Evolutionary conservation across 2,113 vertebrate species (phyloP), one percentile per base, ranked within the genome.

Genomic region (Thamnophis sirtalis): DNA sequence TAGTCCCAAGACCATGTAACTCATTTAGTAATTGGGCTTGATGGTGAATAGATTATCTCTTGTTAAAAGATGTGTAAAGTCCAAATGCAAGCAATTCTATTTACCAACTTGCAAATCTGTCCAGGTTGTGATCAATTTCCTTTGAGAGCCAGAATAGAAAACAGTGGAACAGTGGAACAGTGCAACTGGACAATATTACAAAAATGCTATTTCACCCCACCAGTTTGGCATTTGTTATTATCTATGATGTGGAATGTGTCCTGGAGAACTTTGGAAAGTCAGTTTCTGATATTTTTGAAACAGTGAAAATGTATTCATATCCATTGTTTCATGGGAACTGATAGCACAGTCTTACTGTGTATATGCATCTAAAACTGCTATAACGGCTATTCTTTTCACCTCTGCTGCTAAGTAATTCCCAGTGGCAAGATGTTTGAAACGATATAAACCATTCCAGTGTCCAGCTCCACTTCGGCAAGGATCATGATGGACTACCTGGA

Each of bases 321-420:
- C 48, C 9, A 86, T 0, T 50, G 10, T 50, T 86, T 86, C 49
- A 21, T 21, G 73, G 17, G 17, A 80, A 80, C 33, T 21, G 33
- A 38, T 80, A 80, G 33, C 33, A 80, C 73, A 19, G 17, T 38
- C 68, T 38, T 53, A 26, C 7, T 63, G 13, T 91, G 22, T 19
- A 84, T 3, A 84, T 28, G 17, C 53, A 58, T 8, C 1, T 21
- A 89, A 91, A 38, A 90, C 49, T 50, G 84, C 90, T 58, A 60
- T 60, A 33, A 2, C n/a, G 84, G 49, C 86, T 21, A 85, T 26
- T 63, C 6, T 4, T 2, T 95, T 98, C 96, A 99, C 99, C 98
- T 99, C 99, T 0, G 99, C 99, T 90, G 99, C 99, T 96, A 99
- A 96, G 96, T 99, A 99, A 96, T 99, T 98, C 91, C 98, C 99